These are phyloP conservation scores for Rhinoraja longicauda DNA, from an alignment of 2,797 vertebrate species.

Conservation along the genomic window DNA sequence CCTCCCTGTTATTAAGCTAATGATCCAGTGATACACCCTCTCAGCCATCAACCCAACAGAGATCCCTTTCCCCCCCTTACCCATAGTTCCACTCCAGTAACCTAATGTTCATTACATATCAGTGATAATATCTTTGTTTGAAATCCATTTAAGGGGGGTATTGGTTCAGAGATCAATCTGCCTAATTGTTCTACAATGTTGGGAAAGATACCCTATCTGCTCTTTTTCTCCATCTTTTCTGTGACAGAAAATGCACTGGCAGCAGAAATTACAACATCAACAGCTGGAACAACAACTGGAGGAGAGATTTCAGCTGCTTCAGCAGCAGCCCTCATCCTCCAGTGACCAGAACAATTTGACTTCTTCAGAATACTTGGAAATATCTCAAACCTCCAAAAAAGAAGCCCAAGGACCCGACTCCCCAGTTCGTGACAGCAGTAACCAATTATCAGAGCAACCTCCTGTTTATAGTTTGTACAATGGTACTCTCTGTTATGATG, in stretches of 20 bases:
- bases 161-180: background rate
- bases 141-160: background rate
- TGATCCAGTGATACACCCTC: background rate
- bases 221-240: background rate
- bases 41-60: background rate
- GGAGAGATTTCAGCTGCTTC: conserved; percentile 59
- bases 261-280: conserved; percentile 59
- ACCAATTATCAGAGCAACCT: fast-evolving
- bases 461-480: background rate
- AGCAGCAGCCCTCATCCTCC: conserved; percentile 47
- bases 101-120: too few species aligned
- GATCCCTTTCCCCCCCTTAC: background rate
- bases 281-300: conserved; percentile 60
- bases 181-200: background rate
- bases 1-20: background rate
- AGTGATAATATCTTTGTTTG: background rate
- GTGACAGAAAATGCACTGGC: conserved; percentile 56
- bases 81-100: too few species aligned
- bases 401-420: fast-evolving
- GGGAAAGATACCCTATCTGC: background rate
- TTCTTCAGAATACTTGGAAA: fast-evolving
- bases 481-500: fast-evolving
- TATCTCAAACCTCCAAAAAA: conserved; percentile 17
- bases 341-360: background rate
- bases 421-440: background rate